A percentile compares a stretch with the other conserved stretches of the same genome.
phyloP scores from a whole-genome alignment of 2,888 invertebrate genomes.

The Heliconius sara region DNA sequence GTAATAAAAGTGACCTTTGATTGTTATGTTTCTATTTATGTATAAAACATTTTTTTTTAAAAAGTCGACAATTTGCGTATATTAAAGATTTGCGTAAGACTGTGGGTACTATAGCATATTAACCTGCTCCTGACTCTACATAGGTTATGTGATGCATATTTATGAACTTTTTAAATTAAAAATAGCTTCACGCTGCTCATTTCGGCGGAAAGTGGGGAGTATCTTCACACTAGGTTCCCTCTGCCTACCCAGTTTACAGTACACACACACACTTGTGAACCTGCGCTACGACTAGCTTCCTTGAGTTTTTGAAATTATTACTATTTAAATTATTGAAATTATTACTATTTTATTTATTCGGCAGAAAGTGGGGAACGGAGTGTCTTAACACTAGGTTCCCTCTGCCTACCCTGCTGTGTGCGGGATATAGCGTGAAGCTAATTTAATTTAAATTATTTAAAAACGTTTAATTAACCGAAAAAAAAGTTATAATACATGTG shows the following conservation, averaged over 20 bases:
- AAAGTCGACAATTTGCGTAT: background rate
- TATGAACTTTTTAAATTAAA: background rate
- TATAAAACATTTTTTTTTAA: background rate
- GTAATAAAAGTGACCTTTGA: slow-evolving; percentile 2
- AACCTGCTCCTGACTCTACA: background rate
- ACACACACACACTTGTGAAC: too few species aligned
- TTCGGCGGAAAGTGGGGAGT: too few species aligned
- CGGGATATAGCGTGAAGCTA: too few species aligned
- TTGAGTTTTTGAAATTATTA: background rate
- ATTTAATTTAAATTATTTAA: background rate
- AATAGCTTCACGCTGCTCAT: too few species aligned
- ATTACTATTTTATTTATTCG: background rate
- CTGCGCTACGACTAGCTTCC: too few species aligned
- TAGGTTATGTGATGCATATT: background rate
- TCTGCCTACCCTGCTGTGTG: too few species aligned
- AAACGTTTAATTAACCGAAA: background rate
- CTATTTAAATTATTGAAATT: background rate
- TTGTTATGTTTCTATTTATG: background rate
- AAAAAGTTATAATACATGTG: background rate
- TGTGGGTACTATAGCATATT: background rate
- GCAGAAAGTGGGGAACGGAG: too few species aligned
- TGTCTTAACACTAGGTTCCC: too few species aligned
- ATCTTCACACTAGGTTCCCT: too few species aligned
- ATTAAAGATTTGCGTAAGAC: background rate
- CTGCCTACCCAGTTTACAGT: too few species aligned